Base-by-base conservation (phyloP, 2,113 vertebrate species). In the Oenanthe oenanthe region DNA sequence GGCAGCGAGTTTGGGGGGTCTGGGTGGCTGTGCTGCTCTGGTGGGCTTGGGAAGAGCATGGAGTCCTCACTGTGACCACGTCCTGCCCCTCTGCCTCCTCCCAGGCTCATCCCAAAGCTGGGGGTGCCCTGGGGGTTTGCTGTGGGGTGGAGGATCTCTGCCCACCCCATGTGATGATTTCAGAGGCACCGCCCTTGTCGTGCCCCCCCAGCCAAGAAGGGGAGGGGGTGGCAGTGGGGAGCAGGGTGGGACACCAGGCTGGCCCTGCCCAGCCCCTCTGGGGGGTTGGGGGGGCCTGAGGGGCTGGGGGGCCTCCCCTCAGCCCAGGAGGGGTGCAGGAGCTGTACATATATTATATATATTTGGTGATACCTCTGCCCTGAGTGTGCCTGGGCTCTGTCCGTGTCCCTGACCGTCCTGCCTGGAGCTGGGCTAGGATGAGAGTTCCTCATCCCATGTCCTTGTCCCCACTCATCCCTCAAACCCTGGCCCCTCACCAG, bases 111-210 rank as follows among this genome's bases (percentile, higher is more conserved):
- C 34, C 54, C 45, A 0, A 6, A 66, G 79, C 54, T 36, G 42
- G 20, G 67, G 50, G 26, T 26, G 32, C 11, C 32, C 32, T 5
- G 53, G 32, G 62, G 75, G 21, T 31, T 42, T 72, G 18, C 22
- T 4, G 8, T 26, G 3, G 50, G 34, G 25, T 54, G n/a, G 21
- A 50, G 51, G 18, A 6, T 43, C 34, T 36, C 8, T 28, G 34
- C 1, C 16, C 0, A 0, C 48, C 43, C 45, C 7, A 0, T 34
- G 53, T 0, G 1, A 13, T 43, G 34, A 17, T 76, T 47, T 32
- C 26, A 18, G 43, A 18, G 58, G 58, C 50, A 51, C 26, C 18
- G 3, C 28, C 28, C 24, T 45, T 19, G 31, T 31, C 5, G 24
- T 81, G 24, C 24, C 26, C 66, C 51, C 26, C 28, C 32, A 16